Evolutionary conservation across 1,140 invertebrate species (phyloP).

Genomic region (Ceratoteleas bidentatus): DNA sequence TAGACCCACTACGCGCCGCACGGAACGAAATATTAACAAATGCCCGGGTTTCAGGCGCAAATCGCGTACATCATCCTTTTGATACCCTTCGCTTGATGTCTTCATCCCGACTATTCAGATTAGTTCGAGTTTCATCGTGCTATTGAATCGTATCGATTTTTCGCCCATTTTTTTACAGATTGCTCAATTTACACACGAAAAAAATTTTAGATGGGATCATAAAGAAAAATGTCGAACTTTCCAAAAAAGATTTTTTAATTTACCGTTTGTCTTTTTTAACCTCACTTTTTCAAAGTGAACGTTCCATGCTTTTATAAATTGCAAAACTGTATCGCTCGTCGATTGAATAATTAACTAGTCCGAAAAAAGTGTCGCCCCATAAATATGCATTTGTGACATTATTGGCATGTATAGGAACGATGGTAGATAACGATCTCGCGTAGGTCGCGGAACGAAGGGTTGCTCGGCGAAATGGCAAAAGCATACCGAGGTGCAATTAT

Average conservation of each 20-base stretch:
- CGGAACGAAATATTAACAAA: constrained; percentile 48
- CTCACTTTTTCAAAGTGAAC: no score
- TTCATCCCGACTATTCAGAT: constrained; percentile 3
- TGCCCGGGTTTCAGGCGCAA: constrained; percentile 19
- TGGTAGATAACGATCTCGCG: constrained; percentile 59
- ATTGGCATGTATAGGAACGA: constrained; percentile 48
- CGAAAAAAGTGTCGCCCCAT: constrained; percentile 6
- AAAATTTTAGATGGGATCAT: no score
- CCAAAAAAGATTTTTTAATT: no score
- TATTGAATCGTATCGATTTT: no score
- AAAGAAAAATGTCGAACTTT: no score
- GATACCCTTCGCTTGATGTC: constrained; percentile 13
- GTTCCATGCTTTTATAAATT: no score
- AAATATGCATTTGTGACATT: constrained; percentile 41
- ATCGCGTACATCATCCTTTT: constrained; percentile 7
- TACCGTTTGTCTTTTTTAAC: no score
- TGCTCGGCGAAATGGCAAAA: constrained; percentile 62
- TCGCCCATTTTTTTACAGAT: no score
- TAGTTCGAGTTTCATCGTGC: not conserved
- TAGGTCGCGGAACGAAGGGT: constrained; percentile 55
- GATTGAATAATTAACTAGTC: constrained; percentile 10
- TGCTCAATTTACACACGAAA: no score
- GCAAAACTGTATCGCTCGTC: not conserved
- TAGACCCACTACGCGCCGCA: constrained; percentile 38
- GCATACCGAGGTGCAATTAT: constrained; percentile 65